phyloP scores from a whole-genome alignment of 2,113 vertebrate species.

The Ochotona curzoniae region DNA sequence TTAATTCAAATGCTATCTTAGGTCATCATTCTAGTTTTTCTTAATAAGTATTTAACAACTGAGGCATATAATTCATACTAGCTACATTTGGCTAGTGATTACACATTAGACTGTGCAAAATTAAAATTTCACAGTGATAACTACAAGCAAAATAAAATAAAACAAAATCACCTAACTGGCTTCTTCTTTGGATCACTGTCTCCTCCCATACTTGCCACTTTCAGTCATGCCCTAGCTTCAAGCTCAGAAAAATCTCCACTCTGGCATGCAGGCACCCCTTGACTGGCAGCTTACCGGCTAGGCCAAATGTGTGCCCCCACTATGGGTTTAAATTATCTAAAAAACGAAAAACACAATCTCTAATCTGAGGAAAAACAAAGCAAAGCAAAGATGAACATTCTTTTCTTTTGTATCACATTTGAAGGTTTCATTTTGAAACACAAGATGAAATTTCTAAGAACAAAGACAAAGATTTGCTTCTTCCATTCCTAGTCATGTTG shows the following conservation, averaged over 20 bases:
- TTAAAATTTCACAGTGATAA: slow-evolving; percentile 9
- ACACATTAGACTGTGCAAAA: not conserved
- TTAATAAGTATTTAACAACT: not conserved
- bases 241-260: not conserved
- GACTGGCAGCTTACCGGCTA: too few relatives aligned
- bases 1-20: slow-evolving; percentile 1
- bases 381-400: too few relatives aligned
- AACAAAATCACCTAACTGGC: too few relatives aligned
- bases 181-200: not conserved
- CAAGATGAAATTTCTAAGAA: not conserved
- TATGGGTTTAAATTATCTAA: not conserved
- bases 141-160: not conserved
- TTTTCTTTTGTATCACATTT: slow-evolving; percentile 22
- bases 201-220: not conserved
- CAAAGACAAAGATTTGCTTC: not conserved
- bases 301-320: too few relatives aligned
- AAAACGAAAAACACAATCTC: not conserved
- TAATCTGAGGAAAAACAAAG: not conserved
- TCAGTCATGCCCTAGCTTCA: not conserved
- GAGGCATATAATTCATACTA: not conserved
- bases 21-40: not conserved
- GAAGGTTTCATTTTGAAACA: slow-evolving; percentile 42
- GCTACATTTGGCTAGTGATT: not conserved
- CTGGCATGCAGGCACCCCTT: too few relatives aligned
- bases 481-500: not conserved